Evolutionary conservation across 2,888 invertebrate species (phyloP), one percentile per base, ranked within the genome.

Genomic region (Erebia aethiops): DNA sequence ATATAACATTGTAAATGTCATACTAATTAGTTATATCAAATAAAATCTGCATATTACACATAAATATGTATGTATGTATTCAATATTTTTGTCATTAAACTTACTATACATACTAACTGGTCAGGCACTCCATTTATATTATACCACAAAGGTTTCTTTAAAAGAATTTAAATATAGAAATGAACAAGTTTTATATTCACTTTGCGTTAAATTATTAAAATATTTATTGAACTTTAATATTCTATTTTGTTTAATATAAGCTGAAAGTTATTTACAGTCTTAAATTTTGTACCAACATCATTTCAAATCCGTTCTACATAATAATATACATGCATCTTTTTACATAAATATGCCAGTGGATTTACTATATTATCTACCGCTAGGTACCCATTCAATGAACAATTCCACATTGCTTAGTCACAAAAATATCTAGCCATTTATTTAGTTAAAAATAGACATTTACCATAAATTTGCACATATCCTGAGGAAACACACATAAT

Each of bases 391-490:
- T 88, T 87, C 86, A 86, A 84, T 87, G 87, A 89, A 88, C 88
- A 88, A 89, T 87, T 86, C 88, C 90, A 86, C 87, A 84, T 86
- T 86, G 87, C 85, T 82, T 85, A 85, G 87, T 89, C 91, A 92
- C 89, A 91, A 91, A 90, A 90, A 91, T 91, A 91, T 84, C 86
- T 87, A 85, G 83, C 83, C 86, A 88, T 89, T 86, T 87, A 87
- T 86, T 86, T 87, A 77, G 84, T 88, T 87, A 90, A 92, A 92
- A 92, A 92, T 92, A 92, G 87, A 90, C 85, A 89, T 90, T 77
- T 88, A 79, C 89, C 86, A 84, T 87, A 84, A 86, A 86, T 77
- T 85, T 84, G 86, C 87, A 88, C 87, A 90, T 87, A 85, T 87
- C 87, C 82, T 82, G 87, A 89, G 87, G 87, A 89, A 89, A 90